Evolutionary conservation across 2,113 vertebrate genomes (phyloP), one percentile per base, ranked within the genome.

Genomic region (Sebastes schlegelii): DNA sequence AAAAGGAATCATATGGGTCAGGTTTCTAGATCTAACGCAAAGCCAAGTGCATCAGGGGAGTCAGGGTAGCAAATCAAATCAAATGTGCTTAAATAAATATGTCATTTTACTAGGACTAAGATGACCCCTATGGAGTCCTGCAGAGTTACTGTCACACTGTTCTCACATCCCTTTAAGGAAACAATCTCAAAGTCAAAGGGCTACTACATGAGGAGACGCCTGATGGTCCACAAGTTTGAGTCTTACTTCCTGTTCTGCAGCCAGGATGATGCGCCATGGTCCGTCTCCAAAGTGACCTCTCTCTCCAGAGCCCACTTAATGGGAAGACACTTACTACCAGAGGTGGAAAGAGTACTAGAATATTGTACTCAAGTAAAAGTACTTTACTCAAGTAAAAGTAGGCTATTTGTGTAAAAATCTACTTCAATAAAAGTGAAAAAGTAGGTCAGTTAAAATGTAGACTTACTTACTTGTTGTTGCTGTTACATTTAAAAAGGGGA

Each of bases 51-150:
- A 58, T 7, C 40, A 1, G 0, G 34, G 17, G 11, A 68, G 19
- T 6, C 10, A 11, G 46, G 14, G 1, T n/a, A 17, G 21, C 14
- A 49, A 60, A 66, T 51, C 6, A 51, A 14, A 43, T 26, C 4
- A 80, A 64, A 79, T 61, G 11, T 49, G 55, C 16, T 34, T 26
- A 19, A 49, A 78, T 69, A 61, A 21, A 4, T 21, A 7, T 48
- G 12, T 58, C 1, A 7, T 49, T 34, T 7, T 16, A 26, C 8
- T 65, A 43, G 48, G 6, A n/a, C 40, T 9, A 7, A 1, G 14
- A 58, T 8, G 1, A 5, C 5, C 48, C 43, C 11, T 16, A 19
- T 11, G 10, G 21, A 42, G 48, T 16, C 13, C 17, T 52, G 26
- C 26, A n/a, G 8, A 14, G 54, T 74, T 34, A 34, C 11, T 42